Percentiles rank a stretch among this genome's conserved stretches.
Conservation (phyloP, 1,140 invertebrate species). For the Amphibalanus amphitrite region DNA sequence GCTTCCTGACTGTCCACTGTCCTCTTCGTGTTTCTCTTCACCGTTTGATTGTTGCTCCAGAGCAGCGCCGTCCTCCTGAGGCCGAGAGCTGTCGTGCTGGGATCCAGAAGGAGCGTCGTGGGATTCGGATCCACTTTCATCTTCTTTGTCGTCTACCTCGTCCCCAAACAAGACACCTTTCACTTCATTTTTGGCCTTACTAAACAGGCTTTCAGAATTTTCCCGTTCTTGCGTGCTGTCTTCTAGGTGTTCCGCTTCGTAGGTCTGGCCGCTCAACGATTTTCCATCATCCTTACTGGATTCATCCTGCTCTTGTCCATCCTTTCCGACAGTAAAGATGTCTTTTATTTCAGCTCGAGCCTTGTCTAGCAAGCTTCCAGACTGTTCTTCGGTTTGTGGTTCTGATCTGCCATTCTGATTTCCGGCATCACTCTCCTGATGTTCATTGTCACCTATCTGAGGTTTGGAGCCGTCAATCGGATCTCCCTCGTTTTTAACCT, state of each 20-base stretch:
- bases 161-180: background rate
- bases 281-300: too few relatives aligned
- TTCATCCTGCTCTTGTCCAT: background rate
- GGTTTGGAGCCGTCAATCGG: background rate
- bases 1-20: background rate
- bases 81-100: too few relatives aligned
- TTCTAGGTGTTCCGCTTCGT: too few relatives aligned
- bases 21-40: background rate
- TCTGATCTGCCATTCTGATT: background rate
- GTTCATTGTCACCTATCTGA: background rate
- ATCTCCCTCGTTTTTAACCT: background rate
- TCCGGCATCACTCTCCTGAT: background rate
- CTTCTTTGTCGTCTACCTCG: background rate
- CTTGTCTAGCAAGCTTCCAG: background rate
- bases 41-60: background rate
- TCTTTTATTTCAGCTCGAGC: background rate
- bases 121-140: background rate
- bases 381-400: background rate
- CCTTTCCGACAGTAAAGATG: background rate
- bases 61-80: too few relatives aligned
- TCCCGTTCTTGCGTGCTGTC: background rate
- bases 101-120: too few relatives aligned
- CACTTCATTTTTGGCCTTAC: background rate
- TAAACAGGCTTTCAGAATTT: background rate
- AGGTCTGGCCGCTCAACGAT: too few relatives aligned